Evolutionary conservation across 2,113 vertebrate species (phyloP).

Genomic region (Octodon degus): DNA sequence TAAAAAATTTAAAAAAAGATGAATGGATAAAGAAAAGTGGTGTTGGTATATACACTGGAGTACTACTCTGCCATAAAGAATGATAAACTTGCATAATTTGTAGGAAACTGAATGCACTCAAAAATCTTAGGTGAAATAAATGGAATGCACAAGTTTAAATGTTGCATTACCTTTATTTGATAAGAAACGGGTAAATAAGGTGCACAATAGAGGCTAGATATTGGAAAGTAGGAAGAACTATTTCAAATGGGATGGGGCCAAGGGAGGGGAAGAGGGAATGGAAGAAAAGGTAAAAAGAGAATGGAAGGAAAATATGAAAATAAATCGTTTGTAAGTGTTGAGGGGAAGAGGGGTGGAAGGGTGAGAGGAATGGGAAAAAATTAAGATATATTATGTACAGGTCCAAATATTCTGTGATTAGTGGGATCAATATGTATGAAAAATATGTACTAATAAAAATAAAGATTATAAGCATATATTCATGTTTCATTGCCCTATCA

Average conservation of each 20-base stretch:
- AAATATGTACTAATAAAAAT: background rate
- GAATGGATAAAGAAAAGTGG: background rate
- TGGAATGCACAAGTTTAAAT: background rate
- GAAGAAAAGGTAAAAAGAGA: background rate
- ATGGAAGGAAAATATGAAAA: background rate
- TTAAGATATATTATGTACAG: background rate
- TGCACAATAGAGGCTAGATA: background rate
- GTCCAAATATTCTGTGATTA: background rate
- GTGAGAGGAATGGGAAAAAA: background rate
- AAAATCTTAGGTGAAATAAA: background rate
- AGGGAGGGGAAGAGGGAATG: background rate
- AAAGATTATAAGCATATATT: background rate
- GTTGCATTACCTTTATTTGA: background rate
- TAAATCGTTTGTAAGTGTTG: background rate
- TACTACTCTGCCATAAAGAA: background rate
- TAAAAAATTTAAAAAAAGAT: too few relatives aligned
- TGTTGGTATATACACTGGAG: background rate
- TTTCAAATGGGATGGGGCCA: background rate
- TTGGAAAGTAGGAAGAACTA: background rate
- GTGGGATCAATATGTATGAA: background rate
- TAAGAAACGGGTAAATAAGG: background rate
- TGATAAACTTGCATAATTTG: background rate
- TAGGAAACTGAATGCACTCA: background rate
- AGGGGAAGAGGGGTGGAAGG: background rate
- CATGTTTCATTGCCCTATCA: conserved; percentile 46